These are phyloP conservation scores for Drosophila tripunctata DNA, from an alignment of 2,888 invertebrate species.

Conservation along the genomic window DNA sequence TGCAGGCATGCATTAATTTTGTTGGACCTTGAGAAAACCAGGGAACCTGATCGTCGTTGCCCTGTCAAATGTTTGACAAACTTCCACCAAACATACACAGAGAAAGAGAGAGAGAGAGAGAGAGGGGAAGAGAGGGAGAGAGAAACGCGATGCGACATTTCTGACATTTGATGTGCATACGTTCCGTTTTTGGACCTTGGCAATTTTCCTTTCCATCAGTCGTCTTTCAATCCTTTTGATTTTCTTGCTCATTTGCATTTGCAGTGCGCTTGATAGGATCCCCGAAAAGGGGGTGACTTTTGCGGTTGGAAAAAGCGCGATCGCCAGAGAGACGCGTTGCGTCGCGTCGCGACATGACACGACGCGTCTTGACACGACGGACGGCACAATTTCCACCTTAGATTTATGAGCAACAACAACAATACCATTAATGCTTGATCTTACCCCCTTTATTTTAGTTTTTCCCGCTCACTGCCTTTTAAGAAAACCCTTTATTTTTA, in stretches of 20 bases:
- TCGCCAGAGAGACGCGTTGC: neutral
- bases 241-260: slow-evolving; percentile 6
- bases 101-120: no score
- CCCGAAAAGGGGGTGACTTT: slow-evolving; percentile 9
- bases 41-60: slow-evolving; percentile 61
- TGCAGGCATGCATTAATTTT: slow-evolving; percentile 67
- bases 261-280: neutral
- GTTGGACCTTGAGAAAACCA: neutral
- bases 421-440: slow-evolving; percentile 9
- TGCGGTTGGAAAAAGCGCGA: slow-evolving; percentile 22
- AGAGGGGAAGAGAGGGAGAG: no score
- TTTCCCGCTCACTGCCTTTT: neutral
- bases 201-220: neutral
- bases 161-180: slow-evolving; percentile 32
- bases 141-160: slow-evolving; percentile 4
- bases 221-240: neutral
- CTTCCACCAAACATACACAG: slow-evolving; percentile 10
- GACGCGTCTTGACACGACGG: neutral
- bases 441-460: no score
- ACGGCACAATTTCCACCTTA: neutral
- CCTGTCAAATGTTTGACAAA: slow-evolving; percentile 73
- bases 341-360: neutral
- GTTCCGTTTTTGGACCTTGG: slow-evolving; percentile 13
- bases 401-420: slow-evolving; percentile 40
- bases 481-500: slow-evolving; percentile 3